These are phyloP conservation scores for Neelides folsomi DNA, from an alignment of 2,888 invertebrate genomes.

Conservation along the genomic window DNA sequence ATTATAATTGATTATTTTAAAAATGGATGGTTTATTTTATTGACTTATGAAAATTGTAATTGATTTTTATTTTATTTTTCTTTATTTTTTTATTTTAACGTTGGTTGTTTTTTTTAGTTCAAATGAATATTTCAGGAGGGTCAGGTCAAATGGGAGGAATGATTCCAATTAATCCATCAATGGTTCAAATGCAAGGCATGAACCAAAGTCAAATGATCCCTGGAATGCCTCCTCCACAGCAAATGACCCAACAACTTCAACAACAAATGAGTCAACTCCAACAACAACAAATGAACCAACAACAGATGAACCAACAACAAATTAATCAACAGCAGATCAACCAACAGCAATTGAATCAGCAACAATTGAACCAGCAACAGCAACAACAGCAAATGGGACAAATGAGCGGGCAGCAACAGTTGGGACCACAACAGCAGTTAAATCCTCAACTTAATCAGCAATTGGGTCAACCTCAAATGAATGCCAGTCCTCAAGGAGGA, in stretches of 20 bases:
- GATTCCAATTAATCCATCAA: neutral
- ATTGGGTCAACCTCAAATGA: slow-evolving; percentile 16
- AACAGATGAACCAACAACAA: slow-evolving; percentile 10
- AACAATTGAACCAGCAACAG: slow-evolving; percentile 17
- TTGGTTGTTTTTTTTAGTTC: too few relatives aligned
- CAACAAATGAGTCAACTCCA: slow-evolving; percentile 18
- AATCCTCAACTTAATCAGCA: slow-evolving; percentile 10
- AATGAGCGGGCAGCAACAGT: slow-evolving; percentile 28
- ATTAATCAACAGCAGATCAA: slow-evolving; percentile 11
- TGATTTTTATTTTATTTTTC: too few relatives aligned
- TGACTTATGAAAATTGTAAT: too few relatives aligned
- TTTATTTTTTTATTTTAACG: too few relatives aligned
- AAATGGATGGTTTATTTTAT: too few relatives aligned
- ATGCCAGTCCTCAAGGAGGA: slow-evolving; percentile 7
- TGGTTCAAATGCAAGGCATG: neutral
- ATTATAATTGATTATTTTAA: neutral
- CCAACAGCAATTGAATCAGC: slow-evolving; percentile 17
- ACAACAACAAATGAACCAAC: slow-evolving; percentile 15
- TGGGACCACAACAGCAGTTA: slow-evolving; percentile 14
- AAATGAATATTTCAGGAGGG: too few relatives aligned
- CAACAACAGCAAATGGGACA: slow-evolving; percentile 38
- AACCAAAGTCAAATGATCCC: neutral
- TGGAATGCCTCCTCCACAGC: slow-evolving; percentile 8
- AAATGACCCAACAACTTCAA: slow-evolving; percentile 21
- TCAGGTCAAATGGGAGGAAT: neutral